Evolutionary conservation across 1,140 invertebrate genomes (phyloP), one percentile per base, ranked within the genome.

Genomic region (Habropoda laboriosa): DNA sequence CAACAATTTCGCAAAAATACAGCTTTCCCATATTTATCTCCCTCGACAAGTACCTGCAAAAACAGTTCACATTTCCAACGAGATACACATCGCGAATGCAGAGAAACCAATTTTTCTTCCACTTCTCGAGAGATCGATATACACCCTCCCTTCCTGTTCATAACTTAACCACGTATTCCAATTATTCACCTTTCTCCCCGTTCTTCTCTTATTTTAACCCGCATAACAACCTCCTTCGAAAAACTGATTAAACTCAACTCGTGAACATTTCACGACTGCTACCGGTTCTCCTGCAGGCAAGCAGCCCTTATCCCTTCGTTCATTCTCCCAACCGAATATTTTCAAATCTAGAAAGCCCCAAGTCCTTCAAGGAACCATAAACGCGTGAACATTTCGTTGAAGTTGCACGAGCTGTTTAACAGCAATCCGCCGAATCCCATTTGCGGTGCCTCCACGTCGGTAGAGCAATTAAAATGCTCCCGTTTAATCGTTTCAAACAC

Each of bases 171-270:
- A 32, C 27, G 42, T 66, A 66, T 64, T 27, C 38, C 61, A 64
- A 64, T 64, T 55, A 55, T 27, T n/a, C n/a, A n/a, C n/a, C n/a
- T 45, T 45, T 45, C 61, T 10, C 38, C 3, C 3, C 10, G 24
- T n/a, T 7, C 38, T 45, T 64, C 61, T 45, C 40, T 64, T 45
- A 27, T 42, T 64, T 42, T 18, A 24, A 30, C 24, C 61, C 27
- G 21, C n/a, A 27, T 27, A 64, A 64, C 61, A 64, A 45, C 24
- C 61, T 45, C 61, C n/a, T 64, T 64, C 38, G 40, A 12, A 27
- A 64, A 64, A 64, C 40, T 64, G 38, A 64, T 64, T 64, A 45
- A 64, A 64, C 38, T 64, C 24, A 64, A 64, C 38, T 64, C 24
- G 61, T 24, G 27, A 45, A 16, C 45, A 27, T 45, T 24, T 42